phyloP scores from a whole-genome alignment of 1,140 invertebrate species.

The Latrodectus geometricus region DNA sequence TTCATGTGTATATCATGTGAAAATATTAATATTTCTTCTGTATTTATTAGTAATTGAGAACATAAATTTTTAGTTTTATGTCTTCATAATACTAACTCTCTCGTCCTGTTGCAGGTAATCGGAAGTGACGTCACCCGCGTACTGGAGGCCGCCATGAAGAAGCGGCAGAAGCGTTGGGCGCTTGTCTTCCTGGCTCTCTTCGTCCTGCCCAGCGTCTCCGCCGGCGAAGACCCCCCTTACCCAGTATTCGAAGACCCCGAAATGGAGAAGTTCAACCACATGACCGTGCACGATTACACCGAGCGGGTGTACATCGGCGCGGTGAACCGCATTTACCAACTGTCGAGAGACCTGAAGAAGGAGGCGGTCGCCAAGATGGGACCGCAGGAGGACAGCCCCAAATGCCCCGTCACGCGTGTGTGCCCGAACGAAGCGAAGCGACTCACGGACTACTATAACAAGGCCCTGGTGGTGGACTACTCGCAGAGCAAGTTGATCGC shows the following conservation, averaged over 20 bases:
- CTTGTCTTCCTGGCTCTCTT: neutral
- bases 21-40: too few relatives aligned
- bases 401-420: conserved; percentile 79
- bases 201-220: neutral
- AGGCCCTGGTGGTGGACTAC: conserved; percentile 95
- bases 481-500: conserved; percentile 88
- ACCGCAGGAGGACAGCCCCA: conserved; percentile 87
- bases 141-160: conserved; percentile 44
- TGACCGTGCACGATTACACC: conserved; percentile 93
- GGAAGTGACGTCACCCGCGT: neutral
- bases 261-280: conserved; percentile 75
- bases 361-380: conserved; percentile 86
- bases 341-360: conserved; percentile 83
- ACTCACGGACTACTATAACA: conserved; percentile 92
- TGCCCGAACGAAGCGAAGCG: conserved; percentile 77
- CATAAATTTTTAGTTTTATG: too few relatives aligned
- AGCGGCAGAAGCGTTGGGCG: conserved; percentile 40
- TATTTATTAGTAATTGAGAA: too few relatives aligned
- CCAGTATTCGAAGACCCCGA: conserved; percentile 62
- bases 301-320: conserved; percentile 93
- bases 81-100: too few relatives aligned
- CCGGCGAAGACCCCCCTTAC: neutral
- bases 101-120: neutral
- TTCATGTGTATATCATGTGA: too few relatives aligned
- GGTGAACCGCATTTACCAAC: conserved; percentile 92